phyloP scores from a whole-genome alignment of 1,140 invertebrate genomes.

The Bombus balteatus region DNA sequence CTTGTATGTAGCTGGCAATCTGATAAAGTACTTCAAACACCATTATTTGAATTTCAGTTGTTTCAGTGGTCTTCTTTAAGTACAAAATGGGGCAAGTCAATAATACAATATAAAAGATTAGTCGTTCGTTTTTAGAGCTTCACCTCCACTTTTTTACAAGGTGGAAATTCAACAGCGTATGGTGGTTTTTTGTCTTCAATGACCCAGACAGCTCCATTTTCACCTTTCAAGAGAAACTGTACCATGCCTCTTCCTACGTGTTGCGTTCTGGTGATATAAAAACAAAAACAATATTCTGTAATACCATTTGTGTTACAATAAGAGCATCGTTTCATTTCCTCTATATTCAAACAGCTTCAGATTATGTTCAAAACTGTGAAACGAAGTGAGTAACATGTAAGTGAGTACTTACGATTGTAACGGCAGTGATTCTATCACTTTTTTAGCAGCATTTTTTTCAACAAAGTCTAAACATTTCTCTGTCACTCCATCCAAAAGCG shows the following conservation, averaged over 20 bases:
- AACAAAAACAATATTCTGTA: background rate
- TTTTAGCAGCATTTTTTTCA: rapidly evolving
- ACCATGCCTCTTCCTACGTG: constrained; percentile 76
- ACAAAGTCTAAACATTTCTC: background rate
- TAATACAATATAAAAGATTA: no score
- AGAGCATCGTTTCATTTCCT: no score
- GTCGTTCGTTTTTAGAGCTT: background rate
- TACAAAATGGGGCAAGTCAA: background rate
- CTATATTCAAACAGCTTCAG: no score
- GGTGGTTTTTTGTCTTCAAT: constrained; percentile 75
- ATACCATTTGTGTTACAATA: background rate
- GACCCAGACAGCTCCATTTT: constrained; percentile 80
- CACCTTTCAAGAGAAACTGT: constrained; percentile 76
- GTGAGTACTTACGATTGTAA: background rate
- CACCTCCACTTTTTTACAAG: background rate
- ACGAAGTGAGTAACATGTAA: background rate
- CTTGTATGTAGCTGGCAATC: no score
- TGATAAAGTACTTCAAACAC: no score
- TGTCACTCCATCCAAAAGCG: rapidly evolving
- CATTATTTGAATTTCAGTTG: no score
- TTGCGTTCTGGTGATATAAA: constrained; percentile 64
- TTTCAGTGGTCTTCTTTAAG: background rate
- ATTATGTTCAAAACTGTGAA: background rate
- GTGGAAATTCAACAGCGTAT: constrained; percentile 71
- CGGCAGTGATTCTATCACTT: rapidly evolving